These are phyloP conservation scores for Drosophila jambulina DNA, from an alignment of 1,140 invertebrate species.

Conservation along the genomic window DNA sequence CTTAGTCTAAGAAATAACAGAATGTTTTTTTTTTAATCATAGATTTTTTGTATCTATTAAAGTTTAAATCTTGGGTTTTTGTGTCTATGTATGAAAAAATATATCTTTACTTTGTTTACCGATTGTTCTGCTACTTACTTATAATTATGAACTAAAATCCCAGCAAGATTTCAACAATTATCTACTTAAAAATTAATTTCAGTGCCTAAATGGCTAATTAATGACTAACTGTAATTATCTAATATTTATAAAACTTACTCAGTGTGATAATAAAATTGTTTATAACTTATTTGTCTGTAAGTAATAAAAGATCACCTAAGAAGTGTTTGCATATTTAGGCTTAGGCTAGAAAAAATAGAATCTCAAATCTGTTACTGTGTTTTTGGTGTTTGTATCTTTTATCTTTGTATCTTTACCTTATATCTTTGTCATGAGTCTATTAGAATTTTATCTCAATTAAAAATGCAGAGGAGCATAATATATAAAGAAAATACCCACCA, in stretches of 20 bases:
- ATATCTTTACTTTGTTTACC: background rate
- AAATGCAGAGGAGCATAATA: background rate
- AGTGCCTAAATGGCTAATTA: background rate
- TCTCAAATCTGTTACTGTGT: background rate
- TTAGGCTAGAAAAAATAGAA: background rate
- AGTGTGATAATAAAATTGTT: too few relatives aligned
- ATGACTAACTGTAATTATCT: background rate
- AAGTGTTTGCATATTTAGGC: background rate
- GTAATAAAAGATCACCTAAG: too few relatives aligned
- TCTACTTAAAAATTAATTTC: background rate
- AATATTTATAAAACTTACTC: background rate
- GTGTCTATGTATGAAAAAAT: too few relatives aligned
- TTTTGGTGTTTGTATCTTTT: background rate
- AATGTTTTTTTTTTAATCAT: too few relatives aligned
- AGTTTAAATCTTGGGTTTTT: too few relatives aligned
- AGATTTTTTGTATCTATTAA: too few relatives aligned
- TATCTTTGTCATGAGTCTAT: background rate
- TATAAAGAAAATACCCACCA: background rate
- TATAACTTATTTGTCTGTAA: background rate
- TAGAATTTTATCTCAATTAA: background rate
- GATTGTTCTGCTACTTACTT: background rate
- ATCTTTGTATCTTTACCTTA: conserved; percentile 1
- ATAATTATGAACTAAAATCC: background rate
- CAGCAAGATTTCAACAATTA: background rate
- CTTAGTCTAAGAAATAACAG: too few relatives aligned